Conservation (phyloP, 2,113 vertebrate genomes). For the Cottus gobio region DNA sequence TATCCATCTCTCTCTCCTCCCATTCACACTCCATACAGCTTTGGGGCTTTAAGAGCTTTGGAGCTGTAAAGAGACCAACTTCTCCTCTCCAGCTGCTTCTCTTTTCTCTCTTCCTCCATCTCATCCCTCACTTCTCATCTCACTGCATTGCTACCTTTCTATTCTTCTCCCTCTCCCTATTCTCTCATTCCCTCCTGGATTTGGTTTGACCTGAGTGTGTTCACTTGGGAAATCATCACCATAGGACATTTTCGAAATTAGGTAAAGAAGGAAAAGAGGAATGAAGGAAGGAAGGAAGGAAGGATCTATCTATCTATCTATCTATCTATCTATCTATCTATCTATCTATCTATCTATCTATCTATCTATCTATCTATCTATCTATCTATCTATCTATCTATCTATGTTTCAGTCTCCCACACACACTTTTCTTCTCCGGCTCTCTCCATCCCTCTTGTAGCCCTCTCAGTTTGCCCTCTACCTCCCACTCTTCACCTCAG, state of each 20-base stretch:
- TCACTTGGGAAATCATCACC: slow-evolving; percentile 64
- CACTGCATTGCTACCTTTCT: slow-evolving; percentile 10
- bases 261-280: slow-evolving; percentile 20
- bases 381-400: slow-evolving; percentile 43
- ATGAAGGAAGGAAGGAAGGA: slow-evolving; percentile 16
- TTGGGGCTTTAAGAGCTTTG: slow-evolving; percentile 69
- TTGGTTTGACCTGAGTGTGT: slow-evolving; percentile 67
- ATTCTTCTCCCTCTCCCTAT: background rate
- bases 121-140: slow-evolving; percentile 13
- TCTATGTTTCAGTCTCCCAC: slow-evolving; percentile 66
- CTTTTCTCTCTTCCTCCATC: slow-evolving; percentile 26
- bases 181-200: slow-evolving; percentile 47
- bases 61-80: slow-evolving; percentile 69
- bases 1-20: slow-evolving; percentile 17
- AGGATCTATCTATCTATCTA: slow-evolving; percentile 31
- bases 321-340: slow-evolving; percentile 48
- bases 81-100: slow-evolving; percentile 64
- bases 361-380: slow-evolving; percentile 40
- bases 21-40: slow-evolving; percentile 63
- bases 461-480: slow-evolving; percentile 79
- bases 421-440: slow-evolving; percentile 61
- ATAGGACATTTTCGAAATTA: slow-evolving; percentile 53
- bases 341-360: slow-evolving; percentile 25
- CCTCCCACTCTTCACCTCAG: slow-evolving; percentile 81
- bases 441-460: slow-evolving; percentile 74